Base-by-base conservation (phyloP, 2,797 vertebrate species). In the Sylvilagus floridanus region DNA sequence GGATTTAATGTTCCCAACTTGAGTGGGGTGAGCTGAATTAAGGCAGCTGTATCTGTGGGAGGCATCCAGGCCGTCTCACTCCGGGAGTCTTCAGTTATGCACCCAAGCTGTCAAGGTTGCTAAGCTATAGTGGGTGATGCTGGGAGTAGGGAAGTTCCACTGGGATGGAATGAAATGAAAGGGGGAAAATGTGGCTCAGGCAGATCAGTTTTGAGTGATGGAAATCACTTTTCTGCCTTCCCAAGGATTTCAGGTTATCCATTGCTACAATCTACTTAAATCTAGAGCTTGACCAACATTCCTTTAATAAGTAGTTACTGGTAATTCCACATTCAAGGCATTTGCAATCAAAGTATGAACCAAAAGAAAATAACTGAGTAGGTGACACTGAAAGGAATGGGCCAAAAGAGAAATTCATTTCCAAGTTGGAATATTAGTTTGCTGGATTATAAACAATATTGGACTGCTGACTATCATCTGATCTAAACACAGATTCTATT, bases 351-450 rank as follows among this genome's bases (percentile, higher is more conserved):
- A 73, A 77, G n/a, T 17, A 83, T 4, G 26, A 65, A 24, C 60
- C 62, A 73, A 86, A 82, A 91, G 63, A 68, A 79, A 88, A 72
- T 63, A 63, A 79, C 26, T 11, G 54, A 83, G n/a, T 93, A 83
- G 28, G 28, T 81, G 50, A 47, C n/a, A 57, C 32, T 69, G 42
- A 73, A 93, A 84, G 10, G 22, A 71, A 90, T 13, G 26, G 12
- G 21, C 14, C 81, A 37, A 77, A 88, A 93, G 30, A 62, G 75
- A 19, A 79, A 73, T 76, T 95, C 32, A 81, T 83, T 91, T 88
- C 50, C 17, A 91, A 90, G 13, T n/a, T 95, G 69, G 37, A 94
- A 66, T 88, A 86, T 65, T 42, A 79, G 88, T 28, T 32, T 30
- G 37, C 78, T 57, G 52, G 35, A 71, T 84, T 69, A 88, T 47